Evolutionary conservation across 2,113 vertebrate genomes (phyloP).

Genomic region (Trogon melanurus): DNA sequence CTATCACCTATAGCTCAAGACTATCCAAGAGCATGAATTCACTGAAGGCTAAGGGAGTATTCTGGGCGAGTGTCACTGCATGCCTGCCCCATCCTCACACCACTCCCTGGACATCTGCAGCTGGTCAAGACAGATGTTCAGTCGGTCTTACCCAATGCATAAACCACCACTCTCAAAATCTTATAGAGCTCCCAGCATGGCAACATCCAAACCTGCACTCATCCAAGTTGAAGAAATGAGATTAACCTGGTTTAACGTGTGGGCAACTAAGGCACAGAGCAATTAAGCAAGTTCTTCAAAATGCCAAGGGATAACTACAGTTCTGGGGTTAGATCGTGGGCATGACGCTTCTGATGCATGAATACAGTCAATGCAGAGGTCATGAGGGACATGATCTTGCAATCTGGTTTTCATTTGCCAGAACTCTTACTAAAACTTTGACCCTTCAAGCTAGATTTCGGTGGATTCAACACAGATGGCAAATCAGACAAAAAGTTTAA

Average conservation of each 20-base stretch:
- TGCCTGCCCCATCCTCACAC: not conserved
- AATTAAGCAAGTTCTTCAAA: not conserved
- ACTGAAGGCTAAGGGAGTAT: not conserved
- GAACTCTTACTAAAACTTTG: not conserved
- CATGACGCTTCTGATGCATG: not conserved
- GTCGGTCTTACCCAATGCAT: not conserved
- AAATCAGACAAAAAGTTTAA: not conserved
- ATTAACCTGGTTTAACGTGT: not conserved
- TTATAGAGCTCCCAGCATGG: not conserved
- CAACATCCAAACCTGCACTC: not conserved
- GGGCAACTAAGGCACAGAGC: not conserved
- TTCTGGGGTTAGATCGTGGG: not conserved
- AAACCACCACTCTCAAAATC: not conserved
- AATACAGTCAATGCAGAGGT: not conserved
- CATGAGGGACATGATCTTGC: not conserved
- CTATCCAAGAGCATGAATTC: not conserved
- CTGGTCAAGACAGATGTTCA: not conserved
- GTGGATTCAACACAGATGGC: not conserved
- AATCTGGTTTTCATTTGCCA: not conserved
- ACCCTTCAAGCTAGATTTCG: not conserved
- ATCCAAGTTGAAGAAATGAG: accelerated
- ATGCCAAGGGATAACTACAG: not conserved
- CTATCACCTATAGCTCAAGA: not conserved
- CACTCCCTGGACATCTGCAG: not conserved
- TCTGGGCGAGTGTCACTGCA: not conserved